A percentile compares a stretch with the other conserved stretches of the same genome.
phyloP scores from a whole-genome alignment of 2,888 invertebrate species.

The Dilophus febrilis region DNA sequence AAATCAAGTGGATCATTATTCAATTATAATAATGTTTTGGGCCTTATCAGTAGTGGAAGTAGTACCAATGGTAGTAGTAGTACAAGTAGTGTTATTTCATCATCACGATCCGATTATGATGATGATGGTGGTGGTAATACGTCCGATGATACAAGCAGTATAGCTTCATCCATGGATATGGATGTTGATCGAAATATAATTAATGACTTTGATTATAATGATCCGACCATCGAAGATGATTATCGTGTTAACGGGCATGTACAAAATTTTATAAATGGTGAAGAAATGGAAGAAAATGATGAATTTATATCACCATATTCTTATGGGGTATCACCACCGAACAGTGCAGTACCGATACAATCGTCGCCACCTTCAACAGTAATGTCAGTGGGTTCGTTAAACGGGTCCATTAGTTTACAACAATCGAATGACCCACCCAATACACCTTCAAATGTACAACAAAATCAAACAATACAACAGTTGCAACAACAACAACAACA shows the following conservation, averaged over 20 bases:
- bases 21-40: no score
- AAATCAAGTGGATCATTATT: slow-evolving; percentile 20
- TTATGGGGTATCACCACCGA: slow-evolving; percentile 5
- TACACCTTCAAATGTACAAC: no score
- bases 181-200: slow-evolving; percentile 20
- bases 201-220: slow-evolving; percentile 24
- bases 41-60: slow-evolving; percentile 13
- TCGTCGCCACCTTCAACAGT: slow-evolving; percentile 5
- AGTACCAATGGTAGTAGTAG: background rate
- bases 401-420: slow-evolving; percentile 17
- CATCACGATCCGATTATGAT: slow-evolving; percentile 18
- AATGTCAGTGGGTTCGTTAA: slow-evolving; percentile 6
- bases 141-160: slow-evolving; percentile 20
- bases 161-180: slow-evolving; percentile 20
- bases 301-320: no score
- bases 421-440: no score
- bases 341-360: slow-evolving; percentile 7
- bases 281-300: slow-evolving; percentile 19
- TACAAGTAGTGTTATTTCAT: slow-evolving; percentile 24
- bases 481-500: background rate
- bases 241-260: slow-evolving; percentile 27
- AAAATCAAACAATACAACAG: background rate
- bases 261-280: slow-evolving; percentile 27
- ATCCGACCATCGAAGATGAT: slow-evolving; percentile 18
- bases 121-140: slow-evolving; percentile 21